phyloP scores from a whole-genome alignment of 2,113 vertebrate genomes.

The Hippopotamus amphibius region DNA sequence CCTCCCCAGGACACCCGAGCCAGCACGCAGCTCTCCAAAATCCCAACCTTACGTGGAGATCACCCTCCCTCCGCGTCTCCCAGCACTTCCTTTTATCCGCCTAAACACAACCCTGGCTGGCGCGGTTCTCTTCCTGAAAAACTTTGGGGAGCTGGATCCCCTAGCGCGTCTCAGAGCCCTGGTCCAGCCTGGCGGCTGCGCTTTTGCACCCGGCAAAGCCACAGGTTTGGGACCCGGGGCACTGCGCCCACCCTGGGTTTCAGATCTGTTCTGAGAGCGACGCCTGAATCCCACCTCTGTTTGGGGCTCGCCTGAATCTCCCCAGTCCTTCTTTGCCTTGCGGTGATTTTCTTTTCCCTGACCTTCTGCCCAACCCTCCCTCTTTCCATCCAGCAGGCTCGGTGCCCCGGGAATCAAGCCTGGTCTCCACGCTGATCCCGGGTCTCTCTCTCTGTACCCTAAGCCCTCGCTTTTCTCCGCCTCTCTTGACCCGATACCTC shows the following conservation, averaged over 20 bases:
- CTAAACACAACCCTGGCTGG: neutral
- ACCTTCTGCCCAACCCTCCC: neutral
- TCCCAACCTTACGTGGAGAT: rapidly evolving
- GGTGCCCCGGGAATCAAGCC: neutral
- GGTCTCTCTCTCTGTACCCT: neutral
- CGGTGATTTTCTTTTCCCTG: neutral
- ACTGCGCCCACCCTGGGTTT: neutral
- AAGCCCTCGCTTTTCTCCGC: neutral
- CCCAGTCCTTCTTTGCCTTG: neutral
- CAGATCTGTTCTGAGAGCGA: neutral
- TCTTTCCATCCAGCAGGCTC: neutral
- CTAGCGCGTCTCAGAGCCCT: neutral
- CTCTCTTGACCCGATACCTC: neutral
- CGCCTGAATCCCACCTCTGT: neutral
- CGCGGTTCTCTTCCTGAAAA: neutral
- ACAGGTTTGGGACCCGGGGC: constrained; percentile 38
- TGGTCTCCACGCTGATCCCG: neutral
- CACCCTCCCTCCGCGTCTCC: neutral
- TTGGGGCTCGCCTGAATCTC: neutral
- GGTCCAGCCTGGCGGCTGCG: neutral
- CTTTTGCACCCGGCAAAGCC: neutral
- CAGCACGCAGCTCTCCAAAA: neutral
- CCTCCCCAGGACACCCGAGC: neutral
- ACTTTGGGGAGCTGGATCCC: neutral
- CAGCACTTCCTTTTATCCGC: neutral